Evolutionary conservation across 1,140 invertebrate genomes (phyloP).

Genomic region (Hesperophylax magnus): DNA sequence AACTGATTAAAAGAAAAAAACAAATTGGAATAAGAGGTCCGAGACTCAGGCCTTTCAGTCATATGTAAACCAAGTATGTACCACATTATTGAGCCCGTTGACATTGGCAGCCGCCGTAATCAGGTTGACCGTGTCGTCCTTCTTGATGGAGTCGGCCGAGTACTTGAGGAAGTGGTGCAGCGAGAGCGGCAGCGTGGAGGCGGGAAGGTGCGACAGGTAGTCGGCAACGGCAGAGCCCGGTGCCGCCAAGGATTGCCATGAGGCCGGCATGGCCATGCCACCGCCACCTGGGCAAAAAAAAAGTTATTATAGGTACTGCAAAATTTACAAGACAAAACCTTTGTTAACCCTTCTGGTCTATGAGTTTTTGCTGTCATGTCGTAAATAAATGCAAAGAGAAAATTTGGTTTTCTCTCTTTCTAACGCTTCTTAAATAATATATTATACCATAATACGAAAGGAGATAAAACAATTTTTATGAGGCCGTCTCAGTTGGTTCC

Average conservation of each 20-base stretch:
- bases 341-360: too few species aligned
- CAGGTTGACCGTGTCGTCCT: constrained; percentile 68
- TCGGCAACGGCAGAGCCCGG: constrained; percentile 85
- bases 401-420: too few species aligned
- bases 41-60: too few species aligned
- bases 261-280: constrained; percentile 64
- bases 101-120: constrained; percentile 63
- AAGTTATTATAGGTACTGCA: neutral
- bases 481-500: too few species aligned
- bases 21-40: too few species aligned
- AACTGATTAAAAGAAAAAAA: too few species aligned
- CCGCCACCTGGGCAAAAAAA: constrained; percentile 59
- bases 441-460: too few species aligned
- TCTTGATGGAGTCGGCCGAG: constrained; percentile 83
- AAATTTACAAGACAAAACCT: too few species aligned
- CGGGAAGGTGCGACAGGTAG: constrained; percentile 82
- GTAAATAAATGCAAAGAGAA: too few species aligned
- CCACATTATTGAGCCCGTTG: constrained; percentile 56
- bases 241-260: constrained; percentile 83
- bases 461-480: too few species aligned
- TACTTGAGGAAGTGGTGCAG: constrained; percentile 89
- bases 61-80: neutral
- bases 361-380: too few species aligned
- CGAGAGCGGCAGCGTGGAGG: constrained; percentile 82
- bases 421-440: too few species aligned